These are phyloP conservation scores for Clinocottus analis DNA, from an alignment of 2,113 vertebrate genomes.

Conservation along the genomic window DNA sequence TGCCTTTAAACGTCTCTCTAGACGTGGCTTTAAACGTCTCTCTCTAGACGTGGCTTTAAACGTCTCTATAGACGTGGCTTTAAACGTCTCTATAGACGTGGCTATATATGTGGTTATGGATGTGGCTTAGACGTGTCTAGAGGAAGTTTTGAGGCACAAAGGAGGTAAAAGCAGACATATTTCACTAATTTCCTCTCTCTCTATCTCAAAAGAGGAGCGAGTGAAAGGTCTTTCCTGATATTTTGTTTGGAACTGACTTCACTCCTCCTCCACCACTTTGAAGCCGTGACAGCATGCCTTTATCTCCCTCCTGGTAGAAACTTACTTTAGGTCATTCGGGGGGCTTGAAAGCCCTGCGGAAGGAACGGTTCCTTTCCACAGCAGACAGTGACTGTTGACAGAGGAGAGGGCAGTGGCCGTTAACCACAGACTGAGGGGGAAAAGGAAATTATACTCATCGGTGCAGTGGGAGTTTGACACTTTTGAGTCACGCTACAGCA, in stretches of 20 bases:
- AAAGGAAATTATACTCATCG: constrained; percentile 43
- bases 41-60: no score
- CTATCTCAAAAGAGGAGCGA: background rate
- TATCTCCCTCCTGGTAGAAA: constrained; percentile 41
- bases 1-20: no score
- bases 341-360: constrained; percentile 16
- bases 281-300: constrained; percentile 38
- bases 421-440: constrained; percentile 29
- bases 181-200: background rate
- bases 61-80: background rate
- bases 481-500: constrained; percentile 21
- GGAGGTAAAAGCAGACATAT: background rate
- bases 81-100: background rate
- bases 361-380: constrained; percentile 16
- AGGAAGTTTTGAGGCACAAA: constrained; percentile 12
- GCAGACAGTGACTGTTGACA: constrained; percentile 30
- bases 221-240: constrained; percentile 8
- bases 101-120: no score
- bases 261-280: constrained; percentile 24
- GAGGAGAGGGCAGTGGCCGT: constrained; percentile 29
- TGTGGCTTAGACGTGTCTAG: background rate
- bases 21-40: background rate
- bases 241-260: constrained; percentile 34
- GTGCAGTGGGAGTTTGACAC: constrained; percentile 12
- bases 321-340: constrained; percentile 15